Base-by-base conservation (phyloP, 35 echinoderm and acorn worm genomes). In the Lytechinus variegatus region DNA sequence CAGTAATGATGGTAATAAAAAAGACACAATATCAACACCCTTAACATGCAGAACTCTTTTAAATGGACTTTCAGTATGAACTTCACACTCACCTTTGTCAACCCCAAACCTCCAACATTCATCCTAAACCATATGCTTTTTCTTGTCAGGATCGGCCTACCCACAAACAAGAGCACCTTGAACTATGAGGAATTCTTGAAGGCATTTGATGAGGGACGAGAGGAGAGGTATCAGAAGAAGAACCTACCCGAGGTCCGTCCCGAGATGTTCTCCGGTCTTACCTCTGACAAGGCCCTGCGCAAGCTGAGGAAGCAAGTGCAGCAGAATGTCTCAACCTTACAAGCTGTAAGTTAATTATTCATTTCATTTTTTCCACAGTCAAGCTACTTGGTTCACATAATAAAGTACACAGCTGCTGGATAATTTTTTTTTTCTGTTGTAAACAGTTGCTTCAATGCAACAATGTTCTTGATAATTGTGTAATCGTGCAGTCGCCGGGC, bases 171-270 rank as follows among this genome's bases (percentile, higher is more conserved):
- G 86, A 97, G 96, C 72, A 98, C 87, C 91, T 94, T 99, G 12
- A 95, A 91, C 55, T 99, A 99, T 55, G 93, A 96, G 27, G 52
- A 98, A 13, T 99, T 98, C 88, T 58, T 99, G 55, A 95, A 96
- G 33, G 98, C 98, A 0, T 99, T 99, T 95, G 98, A 99, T 89
- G 98, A 99, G 87, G 97, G 95, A 29, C 95, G 88, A 56, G 98
- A 99, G 94, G 91, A 79, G 12, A 94, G 89, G 54, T 99, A 98
- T 71, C 94, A 95, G 61, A 94, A 99, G 89, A 97, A 95, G 92
- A 97, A 97, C 52, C 71, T 94, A 19, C 97, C 97, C 5, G 97
- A 97, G 8, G 97, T 99, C 14, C 44, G 90, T 9, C 96, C 97
- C 19, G 96, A 99, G 86, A 95, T 95, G 5, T 99, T 99, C 94